Conservation (phyloP, 37 sponge, comb jelly and placozoan species). For the Halichondria panicea region DNA sequence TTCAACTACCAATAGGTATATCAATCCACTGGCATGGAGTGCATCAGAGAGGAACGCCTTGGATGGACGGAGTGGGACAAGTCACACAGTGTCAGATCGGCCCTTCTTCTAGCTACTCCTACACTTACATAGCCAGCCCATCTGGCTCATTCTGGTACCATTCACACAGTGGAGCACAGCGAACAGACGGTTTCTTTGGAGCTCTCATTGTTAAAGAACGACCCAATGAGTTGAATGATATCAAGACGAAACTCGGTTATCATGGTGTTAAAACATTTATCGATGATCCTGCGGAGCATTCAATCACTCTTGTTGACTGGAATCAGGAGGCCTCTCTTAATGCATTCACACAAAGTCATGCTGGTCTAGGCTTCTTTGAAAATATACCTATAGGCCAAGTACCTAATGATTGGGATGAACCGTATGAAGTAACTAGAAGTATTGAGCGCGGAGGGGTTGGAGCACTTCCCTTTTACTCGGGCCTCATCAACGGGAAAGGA, state of each 20-base stretch:
- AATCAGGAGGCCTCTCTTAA: conserved; percentile 37
- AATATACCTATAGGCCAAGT: conserved; percentile 3
- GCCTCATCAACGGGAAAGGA: conserved; percentile 56
- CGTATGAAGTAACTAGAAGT: background rate
- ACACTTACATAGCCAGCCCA: conserved; percentile 45
- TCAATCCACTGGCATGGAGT: conserved; percentile 84
- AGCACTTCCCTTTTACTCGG: conserved; percentile 42
- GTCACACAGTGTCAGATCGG: conserved; percentile 66
- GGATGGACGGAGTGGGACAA: conserved; percentile 72
- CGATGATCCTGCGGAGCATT: conserved; percentile 48
- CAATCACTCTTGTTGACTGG: conserved; percentile 68
- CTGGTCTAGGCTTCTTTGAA: conserved; percentile 11
- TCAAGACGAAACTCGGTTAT: background rate
- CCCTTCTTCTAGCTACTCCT: conserved; percentile 27
- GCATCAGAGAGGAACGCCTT: conserved; percentile 48
- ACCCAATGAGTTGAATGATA: background rate
- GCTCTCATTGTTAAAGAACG: conserved; percentile 59
- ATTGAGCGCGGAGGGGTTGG: conserved; percentile 25
- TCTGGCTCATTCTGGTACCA: conserved; percentile 82
- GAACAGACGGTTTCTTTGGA: conserved; percentile 71
- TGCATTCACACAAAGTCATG: conserved; percentile 14
- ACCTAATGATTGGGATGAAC: background rate
- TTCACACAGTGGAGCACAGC: conserved; percentile 69
- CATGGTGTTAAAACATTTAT: too few relatives aligned
- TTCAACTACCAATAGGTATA: too few relatives aligned